Evolutionary conservation across 2,888 invertebrate species (phyloP).

Genomic region (Psylliodes chrysocephalus): DNA sequence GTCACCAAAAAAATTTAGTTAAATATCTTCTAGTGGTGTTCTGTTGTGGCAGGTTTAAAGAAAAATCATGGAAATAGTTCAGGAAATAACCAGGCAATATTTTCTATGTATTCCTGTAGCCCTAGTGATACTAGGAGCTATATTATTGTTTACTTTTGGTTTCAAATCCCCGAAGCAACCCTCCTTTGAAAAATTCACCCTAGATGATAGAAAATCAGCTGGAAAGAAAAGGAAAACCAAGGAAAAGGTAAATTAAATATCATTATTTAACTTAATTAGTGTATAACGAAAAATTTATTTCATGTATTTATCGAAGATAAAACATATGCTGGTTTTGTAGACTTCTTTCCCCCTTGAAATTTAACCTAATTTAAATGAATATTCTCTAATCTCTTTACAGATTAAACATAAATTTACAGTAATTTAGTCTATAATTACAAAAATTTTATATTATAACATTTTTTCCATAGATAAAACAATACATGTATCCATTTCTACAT

Average conservation of each 20-base stretch:
- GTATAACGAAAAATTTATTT: background rate
- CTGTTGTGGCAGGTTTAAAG: conserved; percentile 7
- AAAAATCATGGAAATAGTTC: conserved; percentile 69
- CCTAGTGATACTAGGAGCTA: conserved; percentile 59
- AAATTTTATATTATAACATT: too few relatives aligned
- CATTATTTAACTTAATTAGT: background rate
- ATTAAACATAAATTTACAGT: background rate
- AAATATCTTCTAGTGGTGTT: conserved; percentile 17
- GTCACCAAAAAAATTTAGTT: conserved; percentile 68
- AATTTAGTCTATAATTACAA: background rate
- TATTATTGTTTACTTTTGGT: conserved; percentile 57
- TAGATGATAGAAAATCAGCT: conserved; percentile 75
- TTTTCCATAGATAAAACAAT: background rate
- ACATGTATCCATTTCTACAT: too few relatives aligned
- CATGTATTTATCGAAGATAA: background rate
- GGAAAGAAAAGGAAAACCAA: conserved; percentile 77
- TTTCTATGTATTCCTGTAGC: conserved; percentile 69
- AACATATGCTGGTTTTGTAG: conserved; percentile 27
- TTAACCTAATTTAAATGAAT: background rate
- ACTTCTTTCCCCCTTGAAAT: background rate
- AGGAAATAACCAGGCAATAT: conserved; percentile 70
- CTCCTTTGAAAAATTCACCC: conserved; percentile 78
- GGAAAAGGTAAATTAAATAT: conserved; percentile 70
- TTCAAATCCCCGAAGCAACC: conserved; percentile 70
- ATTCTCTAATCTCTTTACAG: background rate